Percentiles rank a stretch among this genome's conserved stretches.
Conservation (phyloP, 1,140 invertebrate genomes). For the Drosophila nannoptera region DNA sequence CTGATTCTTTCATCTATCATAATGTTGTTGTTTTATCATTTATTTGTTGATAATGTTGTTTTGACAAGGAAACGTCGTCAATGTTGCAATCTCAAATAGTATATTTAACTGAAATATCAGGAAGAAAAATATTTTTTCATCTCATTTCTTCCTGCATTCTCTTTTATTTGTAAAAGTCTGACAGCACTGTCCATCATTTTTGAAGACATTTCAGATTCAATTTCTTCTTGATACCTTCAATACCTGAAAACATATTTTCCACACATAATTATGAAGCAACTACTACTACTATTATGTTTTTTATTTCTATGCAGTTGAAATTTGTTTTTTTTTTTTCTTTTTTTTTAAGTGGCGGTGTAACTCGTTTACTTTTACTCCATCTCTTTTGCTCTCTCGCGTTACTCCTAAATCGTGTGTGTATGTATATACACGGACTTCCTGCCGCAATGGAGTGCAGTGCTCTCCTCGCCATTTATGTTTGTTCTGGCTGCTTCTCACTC, state of each 20-base stretch:
- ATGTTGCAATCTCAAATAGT: slow-evolving; percentile 26
- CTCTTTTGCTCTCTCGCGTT: slow-evolving; percentile 16
- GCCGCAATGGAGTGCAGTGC: slow-evolving; percentile 63
- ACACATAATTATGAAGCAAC: too few species aligned
- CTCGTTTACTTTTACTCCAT: slow-evolving; percentile 22
- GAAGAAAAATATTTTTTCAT: slow-evolving; percentile 27
- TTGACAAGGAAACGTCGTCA: slow-evolving; percentile 49
- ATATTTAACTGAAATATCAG: slow-evolving; percentile 30
- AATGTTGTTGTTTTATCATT: slow-evolving; percentile 40
- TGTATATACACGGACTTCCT: slow-evolving; percentile 35
- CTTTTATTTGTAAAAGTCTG: neutral
- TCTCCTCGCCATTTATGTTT: slow-evolving; percentile 65
- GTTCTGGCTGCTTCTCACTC: slow-evolving; percentile 46
- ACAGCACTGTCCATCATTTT: too few species aligned
- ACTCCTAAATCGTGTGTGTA: slow-evolving; percentile 11
- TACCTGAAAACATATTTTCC: too few species aligned
- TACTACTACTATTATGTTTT: slow-evolving; percentile 12
- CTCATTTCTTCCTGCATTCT: slow-evolving; percentile 15
- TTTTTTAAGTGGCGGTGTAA: slow-evolving; percentile 9
- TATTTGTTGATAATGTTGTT: slow-evolving; percentile 24
- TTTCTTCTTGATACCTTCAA: too few species aligned
- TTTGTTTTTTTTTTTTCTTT: slow-evolving; percentile 20
- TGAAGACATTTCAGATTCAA: too few species aligned
- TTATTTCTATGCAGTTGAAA: slow-evolving; percentile 31
- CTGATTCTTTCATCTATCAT: slow-evolving; percentile 27